Evolutionary conservation across 2,888 invertebrate genomes (phyloP).

Genomic region (Sicus ferrugineus): DNA sequence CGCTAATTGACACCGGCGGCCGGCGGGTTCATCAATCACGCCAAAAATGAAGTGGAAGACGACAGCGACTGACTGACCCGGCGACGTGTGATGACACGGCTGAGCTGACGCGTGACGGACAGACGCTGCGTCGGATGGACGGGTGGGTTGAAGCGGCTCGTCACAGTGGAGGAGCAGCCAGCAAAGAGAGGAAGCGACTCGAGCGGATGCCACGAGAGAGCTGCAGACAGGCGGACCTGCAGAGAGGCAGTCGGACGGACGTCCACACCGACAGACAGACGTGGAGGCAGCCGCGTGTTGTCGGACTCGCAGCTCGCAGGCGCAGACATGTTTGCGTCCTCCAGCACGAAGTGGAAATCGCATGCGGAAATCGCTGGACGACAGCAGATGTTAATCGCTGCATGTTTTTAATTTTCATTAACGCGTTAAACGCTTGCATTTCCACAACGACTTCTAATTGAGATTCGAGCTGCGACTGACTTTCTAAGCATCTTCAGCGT

Average conservation of each 20-base stretch:
- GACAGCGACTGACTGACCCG: conserved; percentile 2
- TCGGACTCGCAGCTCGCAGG: neutral
- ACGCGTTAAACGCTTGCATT: too few relatives aligned
- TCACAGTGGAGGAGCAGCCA: neutral
- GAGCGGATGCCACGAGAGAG: too few relatives aligned
- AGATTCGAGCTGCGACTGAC: too few relatives aligned
- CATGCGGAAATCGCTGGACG: neutral
- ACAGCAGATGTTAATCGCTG: too few relatives aligned
- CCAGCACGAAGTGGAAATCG: neutral
- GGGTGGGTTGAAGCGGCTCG: neutral
- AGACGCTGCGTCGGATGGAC: neutral
- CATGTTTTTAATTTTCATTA: too few relatives aligned
- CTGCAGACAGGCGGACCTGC: too few relatives aligned
- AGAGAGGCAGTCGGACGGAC: neutral
- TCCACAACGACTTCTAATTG: too few relatives aligned
- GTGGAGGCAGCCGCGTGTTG: neutral
- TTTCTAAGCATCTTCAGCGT: too few relatives aligned
- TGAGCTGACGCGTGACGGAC: neutral
- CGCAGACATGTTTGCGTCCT: neutral
- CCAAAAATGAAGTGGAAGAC: conserved; percentile 13
- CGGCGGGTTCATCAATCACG: conserved; percentile 36
- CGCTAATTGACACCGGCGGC: conserved; percentile 37
- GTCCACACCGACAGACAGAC: conserved; percentile 2
- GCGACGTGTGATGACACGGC: neutral
- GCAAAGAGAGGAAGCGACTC: neutral